A percentile compares a stretch with the other conserved stretches of the same genome.
Evolutionary conservation across 1,140 invertebrate species (phyloP).

Genomic region (Babylonia areolata): DNA sequence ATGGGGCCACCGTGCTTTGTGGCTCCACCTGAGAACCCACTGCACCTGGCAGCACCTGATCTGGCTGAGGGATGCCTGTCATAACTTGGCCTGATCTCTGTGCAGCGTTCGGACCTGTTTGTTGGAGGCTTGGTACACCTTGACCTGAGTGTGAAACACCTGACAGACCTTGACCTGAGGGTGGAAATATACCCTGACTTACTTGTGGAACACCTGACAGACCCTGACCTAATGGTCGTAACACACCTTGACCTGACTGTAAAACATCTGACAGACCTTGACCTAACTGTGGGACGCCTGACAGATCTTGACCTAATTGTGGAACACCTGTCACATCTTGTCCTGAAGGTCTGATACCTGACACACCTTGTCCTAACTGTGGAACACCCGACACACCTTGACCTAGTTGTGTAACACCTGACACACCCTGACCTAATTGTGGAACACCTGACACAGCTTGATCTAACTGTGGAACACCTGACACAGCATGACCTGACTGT

Average conservation of each 20-base stretch:
- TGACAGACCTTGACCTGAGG: too few species aligned
- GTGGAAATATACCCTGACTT: background rate
- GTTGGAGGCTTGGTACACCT: background rate
- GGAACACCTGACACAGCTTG: background rate
- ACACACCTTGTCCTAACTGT: background rate
- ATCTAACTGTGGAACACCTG: background rate
- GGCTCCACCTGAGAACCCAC: too few species aligned
- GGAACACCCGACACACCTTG: background rate
- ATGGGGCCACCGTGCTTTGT: too few species aligned
- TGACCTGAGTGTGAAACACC: background rate
- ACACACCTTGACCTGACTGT: background rate
- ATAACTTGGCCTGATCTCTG: too few species aligned
- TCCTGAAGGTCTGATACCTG: background rate
- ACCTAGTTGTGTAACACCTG: background rate
- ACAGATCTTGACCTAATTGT: too few species aligned
- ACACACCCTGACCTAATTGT: background rate
- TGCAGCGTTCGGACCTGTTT: background rate
- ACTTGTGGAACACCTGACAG: background rate
- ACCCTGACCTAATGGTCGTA: background rate
- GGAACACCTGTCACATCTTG: too few species aligned
- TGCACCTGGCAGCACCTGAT: too few species aligned
- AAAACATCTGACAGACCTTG: background rate
- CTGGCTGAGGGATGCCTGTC: too few species aligned
- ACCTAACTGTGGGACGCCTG: too few species aligned
- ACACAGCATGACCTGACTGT: background rate